A percentile compares a stretch with the other conserved stretches of the same genome.
Conservation (phyloP, 2,888 invertebrate species). For the Drosophila affinis region DNA sequence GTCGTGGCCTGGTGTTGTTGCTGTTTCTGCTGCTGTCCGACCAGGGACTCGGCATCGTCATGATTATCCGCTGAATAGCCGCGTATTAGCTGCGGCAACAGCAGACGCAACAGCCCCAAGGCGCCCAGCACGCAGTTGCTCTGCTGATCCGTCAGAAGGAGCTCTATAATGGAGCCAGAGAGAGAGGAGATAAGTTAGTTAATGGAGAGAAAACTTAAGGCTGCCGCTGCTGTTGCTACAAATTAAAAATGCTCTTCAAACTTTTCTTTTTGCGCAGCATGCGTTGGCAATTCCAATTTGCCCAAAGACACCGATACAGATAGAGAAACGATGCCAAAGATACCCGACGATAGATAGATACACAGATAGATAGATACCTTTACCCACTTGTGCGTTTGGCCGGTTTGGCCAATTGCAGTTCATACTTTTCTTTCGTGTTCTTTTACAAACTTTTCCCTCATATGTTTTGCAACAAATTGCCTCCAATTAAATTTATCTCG, state of each 20-base stretch:
- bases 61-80: conserved; percentile 64
- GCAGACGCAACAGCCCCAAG: conserved; percentile 87
- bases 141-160: conserved; percentile 82
- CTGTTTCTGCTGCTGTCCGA: conserved; percentile 33
- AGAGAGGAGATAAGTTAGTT: conserved; percentile 38
- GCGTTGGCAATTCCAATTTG: conserved; percentile 61
- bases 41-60: conserved; percentile 68
- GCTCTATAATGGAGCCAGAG: conserved; percentile 60
- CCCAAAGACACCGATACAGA: conserved; percentile 25
- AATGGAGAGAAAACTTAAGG: conserved; percentile 55
- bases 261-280: conserved; percentile 59
- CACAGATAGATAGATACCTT: conserved; percentile 39
- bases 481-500: conserved; percentile 82
- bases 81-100: conserved; percentile 86
- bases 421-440: conserved; percentile 66
- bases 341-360: conserved; percentile 38
- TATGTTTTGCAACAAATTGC: conserved; percentile 78
- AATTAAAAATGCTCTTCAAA: conserved; percentile 72
- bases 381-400: conserved; percentile 32
- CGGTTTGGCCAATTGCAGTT: conserved; percentile 68
- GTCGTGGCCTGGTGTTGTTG: conserved; percentile 49
- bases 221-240: conserved; percentile 51
- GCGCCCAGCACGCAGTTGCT: conserved; percentile 87
- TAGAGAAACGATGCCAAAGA: conserved; percentile 16
- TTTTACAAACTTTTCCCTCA: conserved; percentile 56